Percentiles rank a stretch among this genome's conserved stretches.
phyloP scores from a whole-genome alignment of 1,140 invertebrate species.

The Coboldia fuscipes region DNA sequence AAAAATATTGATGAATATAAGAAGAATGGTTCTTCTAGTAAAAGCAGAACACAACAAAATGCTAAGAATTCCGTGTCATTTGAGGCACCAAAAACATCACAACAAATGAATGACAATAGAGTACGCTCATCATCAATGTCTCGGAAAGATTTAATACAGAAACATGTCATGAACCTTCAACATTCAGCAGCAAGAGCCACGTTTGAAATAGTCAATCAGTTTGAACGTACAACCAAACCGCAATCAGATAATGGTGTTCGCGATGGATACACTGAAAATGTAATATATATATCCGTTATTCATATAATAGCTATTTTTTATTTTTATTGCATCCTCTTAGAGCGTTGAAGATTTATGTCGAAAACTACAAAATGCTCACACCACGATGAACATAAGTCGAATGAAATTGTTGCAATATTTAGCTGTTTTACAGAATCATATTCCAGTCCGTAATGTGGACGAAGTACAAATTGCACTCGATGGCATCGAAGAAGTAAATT shows the following conservation, averaged over 20 bases:
- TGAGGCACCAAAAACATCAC: not conserved
- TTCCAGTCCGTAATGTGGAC: slow-evolving; percentile 9
- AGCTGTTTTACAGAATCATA: slow-evolving; percentile 13
- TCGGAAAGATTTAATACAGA: not conserved
- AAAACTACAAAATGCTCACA: slow-evolving; percentile 21
- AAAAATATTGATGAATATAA: slow-evolving; percentile 1
- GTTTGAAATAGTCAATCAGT: slow-evolving; percentile 10
- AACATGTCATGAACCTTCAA: slow-evolving; percentile 12
- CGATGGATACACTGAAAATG: slow-evolving; percentile 15
- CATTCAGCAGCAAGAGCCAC: slow-evolving; percentile 10
- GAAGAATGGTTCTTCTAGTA: not conserved
- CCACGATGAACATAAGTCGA: slow-evolving; percentile 19
- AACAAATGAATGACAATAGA: not conserved
- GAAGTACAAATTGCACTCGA: slow-evolving; percentile 19
- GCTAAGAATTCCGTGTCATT: not conserved
- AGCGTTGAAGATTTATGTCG: slow-evolving; percentile 18
- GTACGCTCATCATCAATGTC: slow-evolving; percentile 2
- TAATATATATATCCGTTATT: slow-evolving; percentile 5
- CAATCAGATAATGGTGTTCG: slow-evolving; percentile 11
- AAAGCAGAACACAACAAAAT: not conserved
- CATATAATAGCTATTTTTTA: not conserved
- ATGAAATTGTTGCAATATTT: slow-evolving; percentile 21
- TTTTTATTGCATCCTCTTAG: slow-evolving; percentile 6
- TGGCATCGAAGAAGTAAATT: slow-evolving; percentile 19
- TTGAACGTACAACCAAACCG: slow-evolving; percentile 1